These are phyloP conservation scores for Oncorhynchus nerka DNA, from an alignment of 2,113 vertebrate species.

Conservation along the genomic window DNA sequence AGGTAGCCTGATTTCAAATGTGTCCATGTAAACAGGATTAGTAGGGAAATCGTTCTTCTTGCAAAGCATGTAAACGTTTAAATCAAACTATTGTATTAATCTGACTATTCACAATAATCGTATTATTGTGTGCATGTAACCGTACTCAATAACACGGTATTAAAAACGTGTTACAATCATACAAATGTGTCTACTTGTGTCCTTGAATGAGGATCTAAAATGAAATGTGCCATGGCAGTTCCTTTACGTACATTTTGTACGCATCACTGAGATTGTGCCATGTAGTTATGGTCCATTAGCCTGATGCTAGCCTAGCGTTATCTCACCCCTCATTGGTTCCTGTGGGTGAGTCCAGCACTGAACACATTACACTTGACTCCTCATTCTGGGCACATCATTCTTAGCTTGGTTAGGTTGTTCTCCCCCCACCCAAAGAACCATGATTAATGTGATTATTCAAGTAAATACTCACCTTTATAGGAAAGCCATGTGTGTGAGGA, in stretches of 20 bases:
- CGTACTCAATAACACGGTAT: too few species aligned
- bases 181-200: neutral
- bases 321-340: constrained; percentile 19
- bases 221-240: constrained; percentile 5
- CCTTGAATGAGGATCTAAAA: neutral
- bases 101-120: too few species aligned
- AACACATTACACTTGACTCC: constrained; percentile 18
- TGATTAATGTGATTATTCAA: constrained; percentile 25
- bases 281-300: constrained; percentile 8
- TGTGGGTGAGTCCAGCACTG: constrained; percentile 24
- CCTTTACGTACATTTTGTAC: neutral
- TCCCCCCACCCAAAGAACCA: constrained; percentile 11
- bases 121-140: too few species aligned
- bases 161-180: too few species aligned
- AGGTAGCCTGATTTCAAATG: too few species aligned
- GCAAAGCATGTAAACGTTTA: too few species aligned
- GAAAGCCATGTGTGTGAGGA: too few species aligned
- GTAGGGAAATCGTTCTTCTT: too few species aligned
- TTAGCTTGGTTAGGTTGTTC: constrained; percentile 18
- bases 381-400: constrained; percentile 26
- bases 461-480: too few species aligned
- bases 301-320: constrained; percentile 10
- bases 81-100: too few species aligned
- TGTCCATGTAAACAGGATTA: too few species aligned
- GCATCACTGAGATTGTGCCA: neutral